Evolutionary conservation across 2,797 vertebrate species (phyloP), one percentile per base, ranked within the genome.

Genomic region (Vespertilio murinus): DNA sequence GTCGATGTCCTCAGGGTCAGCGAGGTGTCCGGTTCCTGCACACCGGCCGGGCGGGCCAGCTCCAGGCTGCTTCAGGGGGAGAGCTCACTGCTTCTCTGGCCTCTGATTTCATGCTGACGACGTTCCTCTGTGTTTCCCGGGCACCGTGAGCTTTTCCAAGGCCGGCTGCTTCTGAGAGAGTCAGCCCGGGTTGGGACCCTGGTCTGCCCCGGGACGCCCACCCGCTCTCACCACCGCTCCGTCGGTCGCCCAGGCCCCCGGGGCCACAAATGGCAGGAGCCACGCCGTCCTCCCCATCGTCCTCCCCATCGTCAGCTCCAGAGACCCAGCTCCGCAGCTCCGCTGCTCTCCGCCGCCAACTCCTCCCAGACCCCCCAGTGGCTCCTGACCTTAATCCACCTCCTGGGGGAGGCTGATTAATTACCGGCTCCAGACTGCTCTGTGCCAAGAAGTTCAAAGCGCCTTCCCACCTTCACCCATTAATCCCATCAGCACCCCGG

Each of bases 361-460:
- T 17, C 3, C 8, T 64, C 56, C 61, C 1, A 64, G 85, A 35
- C 79, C 82, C 64, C n/a, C 64, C 20, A 4, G 67, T 2, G 49
- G 67, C 85, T 87, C 47, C 84, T 94, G 95, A 92, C 94, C 95
- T 90, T 47, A 91, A 80, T 82, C 94, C 78, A 90, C 95, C 96
- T 88, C 90, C 75, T 52, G 5, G n/a, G 84, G 52, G 33, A 94
- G 89, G 83, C 79, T 83, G 88, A 79, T 94, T 95, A 81, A 95
- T 96, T 61, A 92, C 73, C 0, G 6, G 35, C 45, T 93, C 12
- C 54, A 45, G 73, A 18, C 17, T 11, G 93, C 90, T 38, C 22
- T 45, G 33, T 59, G 96, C 96, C 95, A 91, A 94, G 73, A 92
- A 94, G 87, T 92, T 94, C 94, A 97, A 93, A 95, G 95, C 93